phyloP scores from a whole-genome alignment of 92 coral and sea anemone genomes.

The Galaxea fascicularis region DNA sequence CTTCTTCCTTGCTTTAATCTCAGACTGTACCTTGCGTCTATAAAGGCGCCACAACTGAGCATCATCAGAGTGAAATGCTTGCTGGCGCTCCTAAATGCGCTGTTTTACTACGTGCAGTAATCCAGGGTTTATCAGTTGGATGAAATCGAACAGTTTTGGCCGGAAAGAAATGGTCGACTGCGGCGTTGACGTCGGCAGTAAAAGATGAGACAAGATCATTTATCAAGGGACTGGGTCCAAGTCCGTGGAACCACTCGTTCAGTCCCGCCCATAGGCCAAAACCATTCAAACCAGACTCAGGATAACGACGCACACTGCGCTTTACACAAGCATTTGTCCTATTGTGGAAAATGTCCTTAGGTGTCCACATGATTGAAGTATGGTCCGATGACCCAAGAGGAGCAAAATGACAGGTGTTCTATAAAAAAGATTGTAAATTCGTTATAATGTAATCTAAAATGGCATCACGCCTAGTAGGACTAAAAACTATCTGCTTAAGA shows the following conservation, averaged over 20 bases:
- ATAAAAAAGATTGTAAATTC: no score
- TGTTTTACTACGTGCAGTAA: slow-evolving; percentile 52
- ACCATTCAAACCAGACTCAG: no score
- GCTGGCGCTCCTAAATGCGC: slow-evolving; percentile 42
- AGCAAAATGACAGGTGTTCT: neutral
- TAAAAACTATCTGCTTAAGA: neutral
- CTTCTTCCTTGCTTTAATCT: neutral
- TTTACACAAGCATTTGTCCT: no score
- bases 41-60: slow-evolving; percentile 42
- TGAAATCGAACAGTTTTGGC: slow-evolving; percentile 35
- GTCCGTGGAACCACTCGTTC: neutral
- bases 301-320: no score
- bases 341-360: no score
- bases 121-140: slow-evolving; percentile 52
- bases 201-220: neutral
- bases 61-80: slow-evolving; percentile 47
- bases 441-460: neutral
- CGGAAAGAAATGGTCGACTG: slow-evolving; percentile 2
- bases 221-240: neutral
- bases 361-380: no score
- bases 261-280: no score
- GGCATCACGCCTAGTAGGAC: slow-evolving; percentile 1
- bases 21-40: neutral
- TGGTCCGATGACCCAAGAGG: no score
- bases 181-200: neutral